Evolutionary conservation across 2,888 invertebrate genomes (phyloP).

Genomic region (Nebria salina): DNA sequence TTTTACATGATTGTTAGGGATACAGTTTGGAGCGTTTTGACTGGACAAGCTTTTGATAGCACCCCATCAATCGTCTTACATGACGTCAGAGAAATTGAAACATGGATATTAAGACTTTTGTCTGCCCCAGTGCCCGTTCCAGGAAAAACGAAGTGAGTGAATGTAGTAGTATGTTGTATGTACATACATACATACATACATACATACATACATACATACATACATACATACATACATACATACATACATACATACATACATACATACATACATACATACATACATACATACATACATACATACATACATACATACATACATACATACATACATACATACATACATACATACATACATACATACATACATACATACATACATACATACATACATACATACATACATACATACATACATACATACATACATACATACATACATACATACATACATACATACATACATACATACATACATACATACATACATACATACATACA

Average conservation of each 20-base stretch:
- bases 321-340: background rate
- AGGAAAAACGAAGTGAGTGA: conserved; percentile 85
- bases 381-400: background rate
- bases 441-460: background rate
- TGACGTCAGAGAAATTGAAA: conserved; percentile 97
- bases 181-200: background rate
- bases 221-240: background rate
- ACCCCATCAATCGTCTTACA: conserved; percentile 90
- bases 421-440: background rate
- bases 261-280: background rate
- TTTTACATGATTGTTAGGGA: conserved; percentile 70
- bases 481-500: background rate
- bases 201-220: background rate
- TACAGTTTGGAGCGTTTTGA: conserved; percentile 95
- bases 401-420: background rate
- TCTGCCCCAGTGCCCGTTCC: conserved; percentile 99
- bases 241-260: background rate
- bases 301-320: background rate
- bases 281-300: background rate
- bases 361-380: background rate
- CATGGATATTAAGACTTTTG: conserved; percentile 95
- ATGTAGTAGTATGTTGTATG: background rate
- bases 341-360: background rate
- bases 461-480: background rate
- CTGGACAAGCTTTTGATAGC: conserved; percentile 82